Base-by-base conservation (phyloP, 2,113 vertebrate species). In the Bubo bubo region DNA sequence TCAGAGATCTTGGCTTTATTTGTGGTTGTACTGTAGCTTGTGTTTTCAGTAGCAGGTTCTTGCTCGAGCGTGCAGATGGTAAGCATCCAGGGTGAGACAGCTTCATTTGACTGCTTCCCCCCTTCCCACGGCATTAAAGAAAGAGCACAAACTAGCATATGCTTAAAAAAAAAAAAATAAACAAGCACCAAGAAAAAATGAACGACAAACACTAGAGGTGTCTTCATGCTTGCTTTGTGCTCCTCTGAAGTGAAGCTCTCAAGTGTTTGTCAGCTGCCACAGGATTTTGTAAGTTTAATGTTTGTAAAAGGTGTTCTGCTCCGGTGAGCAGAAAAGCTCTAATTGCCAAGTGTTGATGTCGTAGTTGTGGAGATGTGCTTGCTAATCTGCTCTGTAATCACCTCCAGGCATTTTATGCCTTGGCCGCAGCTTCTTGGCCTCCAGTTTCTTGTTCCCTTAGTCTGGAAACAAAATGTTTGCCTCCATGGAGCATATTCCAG, bases 231-330 rank as follows among this genome's bases (percentile, higher is more conserved):
- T 19, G 63, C 68, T 74, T 49, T 27, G 67, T 71, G 79, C 55
- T 87, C 21, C 47, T n/a, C 1, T 2, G 22, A 14, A 45, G 35
- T 9, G 10, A 70, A 79, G 41, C 63, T 56, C 37, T 8, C 16
- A 13, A 74, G 50, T 4, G 0, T 84, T 37, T 86, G 43, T 47
- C 49, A 43, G 74, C 88, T 82, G 91, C 88, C 9, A 22, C 26
- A 20, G 86, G 72, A 59, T 60, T 95, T 70, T 76, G 50, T 35
- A 64, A 77, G 88, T 73, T 70, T 17, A n/a, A 15, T 43, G 66
- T 90, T 79, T 82, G 71, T 35, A 27, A 28, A 63, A 79, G 91
- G 50, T 47, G 88, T 43, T 34, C 26, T 24, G 89, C 96, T 95
- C 58, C 1, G 5, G 59, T n/a, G 83, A 94, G 93, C 68, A 32